Conservation (phyloP, 1,140 invertebrate genomes). For the Potamilus streckersoni region DNA sequence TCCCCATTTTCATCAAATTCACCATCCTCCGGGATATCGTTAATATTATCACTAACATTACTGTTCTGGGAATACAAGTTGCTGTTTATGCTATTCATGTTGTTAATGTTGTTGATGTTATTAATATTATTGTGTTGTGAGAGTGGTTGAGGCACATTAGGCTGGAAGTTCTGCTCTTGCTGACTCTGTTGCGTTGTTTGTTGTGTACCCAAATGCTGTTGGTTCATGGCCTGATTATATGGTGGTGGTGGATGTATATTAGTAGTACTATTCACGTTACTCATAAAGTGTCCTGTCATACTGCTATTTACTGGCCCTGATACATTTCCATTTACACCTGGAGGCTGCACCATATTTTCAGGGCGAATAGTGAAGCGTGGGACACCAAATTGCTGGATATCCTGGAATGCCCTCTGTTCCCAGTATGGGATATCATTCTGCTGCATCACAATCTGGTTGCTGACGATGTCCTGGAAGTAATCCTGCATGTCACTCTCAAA, state of each 20-base stretch:
- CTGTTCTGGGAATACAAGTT: constrained; percentile 37
- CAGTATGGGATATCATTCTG: constrained; percentile 57
- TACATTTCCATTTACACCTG: constrained; percentile 14
- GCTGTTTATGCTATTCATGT: constrained; percentile 43
- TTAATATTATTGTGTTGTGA: constrained; percentile 36
- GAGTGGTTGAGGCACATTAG: constrained; percentile 35
- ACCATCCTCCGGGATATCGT: constrained; percentile 31
- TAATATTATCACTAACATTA: constrained; percentile 29
- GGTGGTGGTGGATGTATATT: constrained; percentile 53
- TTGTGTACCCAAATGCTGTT: constrained; percentile 36
- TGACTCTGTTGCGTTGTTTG: constrained; percentile 31
- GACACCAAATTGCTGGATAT: constrained; percentile 37
- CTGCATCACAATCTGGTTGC: constrained; percentile 56
- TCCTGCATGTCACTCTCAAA: constrained; percentile 50
- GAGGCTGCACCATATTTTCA: constrained; percentile 28
- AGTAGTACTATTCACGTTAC: constrained; percentile 28
- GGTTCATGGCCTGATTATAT: constrained; percentile 59
- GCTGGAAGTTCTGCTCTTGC: constrained; percentile 35
- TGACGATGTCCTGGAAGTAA: constrained; percentile 56
- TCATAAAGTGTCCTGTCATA: constrained; percentile 18
- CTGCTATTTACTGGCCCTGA: constrained; percentile 14
- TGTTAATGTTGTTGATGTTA: constrained; percentile 43
- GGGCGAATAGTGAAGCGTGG: constrained; percentile 30
- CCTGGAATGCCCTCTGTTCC: constrained; percentile 48
- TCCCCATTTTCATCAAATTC: constrained; percentile 57